phyloP scores from a whole-genome alignment of 2,888 invertebrate genomes.

The Colletes collaris region DNA sequence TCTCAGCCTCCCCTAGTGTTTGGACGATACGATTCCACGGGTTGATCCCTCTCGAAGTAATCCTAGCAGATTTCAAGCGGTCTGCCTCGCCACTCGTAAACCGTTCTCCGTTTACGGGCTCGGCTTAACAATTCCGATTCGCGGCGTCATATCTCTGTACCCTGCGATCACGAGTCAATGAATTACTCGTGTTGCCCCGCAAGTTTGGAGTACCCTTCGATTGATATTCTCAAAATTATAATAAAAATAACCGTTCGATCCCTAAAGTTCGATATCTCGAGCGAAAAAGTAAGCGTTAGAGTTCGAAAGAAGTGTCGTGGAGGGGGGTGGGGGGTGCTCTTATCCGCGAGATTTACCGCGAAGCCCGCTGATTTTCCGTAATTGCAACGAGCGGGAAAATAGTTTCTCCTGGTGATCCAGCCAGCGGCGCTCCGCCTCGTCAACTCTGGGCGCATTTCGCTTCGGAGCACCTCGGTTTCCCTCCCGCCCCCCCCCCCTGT shows the following conservation, averaged over 20 bases:
- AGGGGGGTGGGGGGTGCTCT: background rate
- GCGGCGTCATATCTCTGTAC: constrained; percentile 43
- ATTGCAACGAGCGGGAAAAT: constrained; percentile 56
- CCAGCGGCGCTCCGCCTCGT: no score
- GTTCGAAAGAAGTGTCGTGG: no score
- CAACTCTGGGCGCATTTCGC: background rate
- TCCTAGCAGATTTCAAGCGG: constrained; percentile 32
- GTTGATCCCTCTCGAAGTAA: constrained; percentile 19
- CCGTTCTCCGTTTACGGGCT: constrained; percentile 25
- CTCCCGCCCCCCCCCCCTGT: constrained; percentile 14
- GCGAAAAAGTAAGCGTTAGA: no score
- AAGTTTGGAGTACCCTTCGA: no score
- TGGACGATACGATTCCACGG: background rate
- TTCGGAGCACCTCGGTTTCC: constrained; percentile 24
- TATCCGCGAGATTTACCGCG: constrained; percentile 25
- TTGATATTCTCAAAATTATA: no score
- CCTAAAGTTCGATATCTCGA: no score
- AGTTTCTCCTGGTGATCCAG: constrained; percentile 35
- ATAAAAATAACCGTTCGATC: no score
- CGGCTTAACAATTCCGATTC: constrained; percentile 35
- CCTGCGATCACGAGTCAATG: constrained; percentile 60
- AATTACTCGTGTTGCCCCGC: constrained; percentile 44
- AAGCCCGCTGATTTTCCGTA: constrained; percentile 46
- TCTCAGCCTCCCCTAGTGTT: background rate
- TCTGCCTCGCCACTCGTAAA: constrained; percentile 14